Conservation (phyloP, 2,888 invertebrate species). For the Lottia scabra region DNA sequence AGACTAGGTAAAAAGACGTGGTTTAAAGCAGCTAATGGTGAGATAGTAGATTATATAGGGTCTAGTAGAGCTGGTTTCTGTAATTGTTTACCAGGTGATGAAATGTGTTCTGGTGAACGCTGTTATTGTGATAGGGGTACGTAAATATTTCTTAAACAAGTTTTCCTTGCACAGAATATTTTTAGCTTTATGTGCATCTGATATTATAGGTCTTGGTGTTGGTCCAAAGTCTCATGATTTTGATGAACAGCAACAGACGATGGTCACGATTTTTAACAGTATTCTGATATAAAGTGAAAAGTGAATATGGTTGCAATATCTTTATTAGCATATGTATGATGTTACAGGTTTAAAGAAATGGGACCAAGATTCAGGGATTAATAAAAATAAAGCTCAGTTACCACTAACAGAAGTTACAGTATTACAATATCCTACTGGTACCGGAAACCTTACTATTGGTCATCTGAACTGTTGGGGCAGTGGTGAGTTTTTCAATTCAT, state of each 20-base stretch:
- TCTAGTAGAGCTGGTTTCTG: conserved; percentile 43
- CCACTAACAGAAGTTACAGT: conserved; percentile 93
- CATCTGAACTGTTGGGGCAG: conserved; percentile 95
- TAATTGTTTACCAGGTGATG: conserved; percentile 76
- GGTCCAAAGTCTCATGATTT: too few relatives aligned
- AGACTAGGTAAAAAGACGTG: conserved; percentile 54
- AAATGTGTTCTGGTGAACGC: conserved; percentile 83
- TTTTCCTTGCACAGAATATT: conserved; percentile 21
- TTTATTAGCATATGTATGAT: too few relatives aligned
- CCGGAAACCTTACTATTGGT: conserved; percentile 83
- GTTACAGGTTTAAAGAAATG: conserved; percentile 79
- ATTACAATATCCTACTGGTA: conserved; percentile 79
- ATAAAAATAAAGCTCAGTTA: conserved; percentile 82
- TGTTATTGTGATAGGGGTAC: conserved; percentile 87
- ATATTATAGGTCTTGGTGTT: too few relatives aligned
- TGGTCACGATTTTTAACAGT: too few relatives aligned
- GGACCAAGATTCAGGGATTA: conserved; percentile 89
- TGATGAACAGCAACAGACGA: too few relatives aligned
- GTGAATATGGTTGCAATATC: too few relatives aligned
- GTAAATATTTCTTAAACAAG: conserved; percentile 9
- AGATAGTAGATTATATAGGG: conserved; percentile 54
- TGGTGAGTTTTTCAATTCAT: conserved; percentile 76
- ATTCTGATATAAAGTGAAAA: too few relatives aligned
- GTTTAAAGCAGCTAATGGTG: conserved; percentile 54
- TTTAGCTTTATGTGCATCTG: not conserved